Conservation (phyloP, 2,888 invertebrate genomes). For the Protophormia terraenovae region DNA sequence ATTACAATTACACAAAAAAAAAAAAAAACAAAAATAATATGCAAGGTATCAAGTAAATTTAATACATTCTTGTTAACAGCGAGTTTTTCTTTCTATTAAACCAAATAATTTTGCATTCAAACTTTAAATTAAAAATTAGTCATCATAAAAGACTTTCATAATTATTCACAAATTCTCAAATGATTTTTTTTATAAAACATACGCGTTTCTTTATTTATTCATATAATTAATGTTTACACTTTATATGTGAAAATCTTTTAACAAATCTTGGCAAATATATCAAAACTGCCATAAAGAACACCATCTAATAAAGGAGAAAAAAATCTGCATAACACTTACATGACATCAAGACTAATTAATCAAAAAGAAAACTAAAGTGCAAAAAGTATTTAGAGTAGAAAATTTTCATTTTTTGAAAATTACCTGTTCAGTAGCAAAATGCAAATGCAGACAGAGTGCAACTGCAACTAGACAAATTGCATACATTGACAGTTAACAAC, state of each 20-base stretch:
- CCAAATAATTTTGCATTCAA: not conserved
- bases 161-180: not conserved
- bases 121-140: not conserved
- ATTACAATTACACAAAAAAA: too few relatives aligned
- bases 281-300: slow-evolving; percentile 25
- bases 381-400: slow-evolving; percentile 23
- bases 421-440: slow-evolving; percentile 37
- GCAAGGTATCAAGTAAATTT: too few relatives aligned
- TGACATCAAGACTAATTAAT: slow-evolving; percentile 60
- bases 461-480: slow-evolving; percentile 48
- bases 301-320: not conserved
- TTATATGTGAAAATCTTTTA: slow-evolving; percentile 41
- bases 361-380: slow-evolving; percentile 38
- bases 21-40: too few relatives aligned
- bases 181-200: not conserved
- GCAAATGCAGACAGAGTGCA: not conserved
- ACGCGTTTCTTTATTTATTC: not conserved
- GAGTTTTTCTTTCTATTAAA: not conserved
- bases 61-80: not conserved
- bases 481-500: slow-evolving; percentile 38
- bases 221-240: slow-evolving; percentile 61
- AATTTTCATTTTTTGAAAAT: slow-evolving; percentile 30
- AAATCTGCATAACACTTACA: slow-evolving; percentile 54
- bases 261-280: slow-evolving; percentile 63
- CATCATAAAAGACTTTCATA: not conserved